Base-by-base conservation (phyloP, 1,140 invertebrate genomes). In the Drosophila sulfurigaster region DNA sequence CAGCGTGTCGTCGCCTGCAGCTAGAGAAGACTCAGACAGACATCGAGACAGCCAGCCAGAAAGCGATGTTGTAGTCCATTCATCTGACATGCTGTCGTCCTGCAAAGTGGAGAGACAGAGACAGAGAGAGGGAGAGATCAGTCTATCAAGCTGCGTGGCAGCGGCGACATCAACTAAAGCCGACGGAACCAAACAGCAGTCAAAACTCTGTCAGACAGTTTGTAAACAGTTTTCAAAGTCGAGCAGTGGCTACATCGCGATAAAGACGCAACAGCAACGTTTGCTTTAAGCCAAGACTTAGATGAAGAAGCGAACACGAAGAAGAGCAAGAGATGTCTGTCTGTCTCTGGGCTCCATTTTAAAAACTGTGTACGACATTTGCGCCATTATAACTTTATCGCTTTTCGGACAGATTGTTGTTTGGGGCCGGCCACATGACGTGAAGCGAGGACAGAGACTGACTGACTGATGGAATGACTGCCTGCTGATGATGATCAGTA, bases 311-410 rank as follows among this genome's bases (percentile, higher is more conserved):
- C 32, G 15, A 13, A 13, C 16, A n/a, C 2, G n/a, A n/a, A n/a
- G n/a, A n/a, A n/a, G n/a, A n/a, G n/a, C n/a, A 8, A n/a, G 20
- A 2, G 32, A 48, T 52, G 32, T 52, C 43, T 67, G 48, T 15
- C 25, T 64, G 35, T 32, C 6, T 32, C 3, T 25, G 20, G 58
- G 72, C 69, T 75, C 77, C 83, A 82, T 88, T 88, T 80, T 78
- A 87, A 25, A 66, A 88, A 81, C 78, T 85, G 85, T 89, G 81
- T 81, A 76, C 85, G 81, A 89, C 85, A 85, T 90, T 85, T 89
- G 85, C 85, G 88, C 85, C 85, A 89, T 89, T 89, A 90, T 89
- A 89, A 89, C 85, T 89, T 89, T 90, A 89, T 89, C 85, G 85
- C 86, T 89, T 90, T 57, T 90, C 83, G 81, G 85, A 89, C 86